These are phyloP conservation scores for Haliaeetus leucogaster DNA, from an alignment of 2,113 vertebrate genomes.

Conservation along the genomic window DNA sequence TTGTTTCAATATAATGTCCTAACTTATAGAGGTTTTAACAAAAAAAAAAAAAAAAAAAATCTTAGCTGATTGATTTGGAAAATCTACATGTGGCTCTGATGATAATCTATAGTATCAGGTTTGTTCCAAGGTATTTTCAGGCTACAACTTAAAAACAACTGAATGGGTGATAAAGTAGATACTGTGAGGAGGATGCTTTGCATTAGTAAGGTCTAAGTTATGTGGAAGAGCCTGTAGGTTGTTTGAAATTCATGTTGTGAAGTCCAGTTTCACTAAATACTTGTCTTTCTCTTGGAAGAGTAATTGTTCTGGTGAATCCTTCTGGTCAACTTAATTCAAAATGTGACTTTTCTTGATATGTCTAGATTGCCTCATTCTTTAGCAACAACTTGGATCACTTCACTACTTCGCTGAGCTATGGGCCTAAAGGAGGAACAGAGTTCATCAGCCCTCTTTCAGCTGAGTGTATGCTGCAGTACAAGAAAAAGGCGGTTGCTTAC, in stretches of 20 bases:
- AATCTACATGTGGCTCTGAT: not conserved
- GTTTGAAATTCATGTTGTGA: not conserved
- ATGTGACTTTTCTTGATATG: not conserved
- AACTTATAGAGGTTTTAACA: not conserved
- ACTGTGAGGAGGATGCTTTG: not conserved
- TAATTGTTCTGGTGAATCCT: not conserved
- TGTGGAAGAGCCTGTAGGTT: not conserved
- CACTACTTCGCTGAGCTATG: slow-evolving; percentile 80
- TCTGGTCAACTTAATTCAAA: not conserved
- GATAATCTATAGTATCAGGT: not conserved
- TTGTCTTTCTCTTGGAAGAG: not conserved
- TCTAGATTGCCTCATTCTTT: slow-evolving; percentile 94
- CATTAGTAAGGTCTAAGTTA: not conserved
- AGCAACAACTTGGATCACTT: slow-evolving; percentile 94
- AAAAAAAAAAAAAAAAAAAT: not conserved
- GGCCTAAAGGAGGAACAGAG: slow-evolving; percentile 76
- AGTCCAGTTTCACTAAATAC: not conserved
- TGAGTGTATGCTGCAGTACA: slow-evolving; percentile 90
- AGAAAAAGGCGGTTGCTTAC: slow-evolving; percentile 88
- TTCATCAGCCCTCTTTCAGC: slow-evolving; percentile 86
- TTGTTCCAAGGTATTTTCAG: not conserved
- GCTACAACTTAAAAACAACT: not conserved
- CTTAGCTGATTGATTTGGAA: not conserved
- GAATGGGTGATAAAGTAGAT: not conserved
- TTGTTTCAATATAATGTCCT: not conserved